A percentile compares a stretch with the other conserved stretches of the same genome.
These are phyloP conservation scores for Heliothis virescens DNA, from an alignment of 1,140 invertebrate genomes.

Conservation along the genomic window DNA sequence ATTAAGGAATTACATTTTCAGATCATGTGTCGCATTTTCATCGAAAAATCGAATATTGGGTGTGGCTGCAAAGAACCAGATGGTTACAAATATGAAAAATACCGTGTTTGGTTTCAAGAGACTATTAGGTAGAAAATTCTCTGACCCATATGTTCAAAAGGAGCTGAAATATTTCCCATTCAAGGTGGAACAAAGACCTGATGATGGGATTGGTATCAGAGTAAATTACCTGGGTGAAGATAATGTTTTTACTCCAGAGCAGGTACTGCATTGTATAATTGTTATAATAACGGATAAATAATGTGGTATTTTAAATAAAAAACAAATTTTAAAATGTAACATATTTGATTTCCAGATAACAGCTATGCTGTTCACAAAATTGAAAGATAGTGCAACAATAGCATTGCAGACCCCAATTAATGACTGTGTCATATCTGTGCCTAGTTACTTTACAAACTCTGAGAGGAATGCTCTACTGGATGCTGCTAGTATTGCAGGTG, in stretches of 20 bases:
- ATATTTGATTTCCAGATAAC: conserved; percentile 87
- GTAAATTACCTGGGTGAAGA: conserved; percentile 96
- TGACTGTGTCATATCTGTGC: conserved; percentile 99
- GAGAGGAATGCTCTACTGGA: conserved; percentile 97
- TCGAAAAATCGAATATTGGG: conserved; percentile 97
- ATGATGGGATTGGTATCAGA: conserved; percentile 93
- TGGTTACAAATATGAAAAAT: conserved; percentile 98
- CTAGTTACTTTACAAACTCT: conserved; percentile 97
- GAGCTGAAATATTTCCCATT: conserved; percentile 93
- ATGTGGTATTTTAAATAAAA: no score
- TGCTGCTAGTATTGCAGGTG: conserved; percentile 93
- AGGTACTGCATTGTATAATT: conserved; percentile 80
- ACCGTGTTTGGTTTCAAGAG: conserved; percentile 98
- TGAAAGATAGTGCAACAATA: conserved; percentile 96
- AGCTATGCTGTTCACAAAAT: conserved; percentile 98
- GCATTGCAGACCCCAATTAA: conserved; percentile 96
- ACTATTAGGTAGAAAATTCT: conserved; percentile 94
- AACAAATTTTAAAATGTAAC: neutral
- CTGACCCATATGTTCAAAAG: conserved; percentile 94
- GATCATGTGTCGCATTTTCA: conserved; percentile 98
- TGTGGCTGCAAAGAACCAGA: conserved; percentile 98
- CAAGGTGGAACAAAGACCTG: conserved; percentile 89
- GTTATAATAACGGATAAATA: neutral
- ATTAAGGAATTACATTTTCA: conserved; percentile 84
- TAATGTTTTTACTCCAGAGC: conserved; percentile 96